Conservation (phyloP, 2,888 invertebrate genomes). For the Mythimna vitellina region DNA sequence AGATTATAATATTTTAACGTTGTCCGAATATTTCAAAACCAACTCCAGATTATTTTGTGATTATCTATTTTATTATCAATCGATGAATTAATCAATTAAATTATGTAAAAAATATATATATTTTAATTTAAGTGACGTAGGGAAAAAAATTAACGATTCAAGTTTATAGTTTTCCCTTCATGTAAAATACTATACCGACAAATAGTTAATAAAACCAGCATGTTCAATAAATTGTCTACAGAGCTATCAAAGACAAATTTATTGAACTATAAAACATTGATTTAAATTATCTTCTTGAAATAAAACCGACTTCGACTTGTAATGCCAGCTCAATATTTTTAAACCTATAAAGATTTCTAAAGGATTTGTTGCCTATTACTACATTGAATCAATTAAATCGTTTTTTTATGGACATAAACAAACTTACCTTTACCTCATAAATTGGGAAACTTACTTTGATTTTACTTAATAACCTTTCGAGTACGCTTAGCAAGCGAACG, state of each 20-base stretch:
- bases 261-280: conserved; percentile 39
- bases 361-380: conserved; percentile 10
- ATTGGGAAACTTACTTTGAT: not conserved
- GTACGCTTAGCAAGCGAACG: too few relatives aligned
- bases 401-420: not conserved
- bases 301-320: conserved; percentile 5
- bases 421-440: not conserved
- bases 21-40: too few relatives aligned
- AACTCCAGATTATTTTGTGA: too few relatives aligned
- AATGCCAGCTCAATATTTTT: conserved; percentile 20
- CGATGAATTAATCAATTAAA: too few relatives aligned
- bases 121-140: too few relatives aligned
- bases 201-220: conserved; percentile 3
- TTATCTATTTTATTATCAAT: not conserved
- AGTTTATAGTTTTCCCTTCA: not conserved
- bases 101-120: too few relatives aligned
- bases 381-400: not conserved
- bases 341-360: conserved; percentile 21
- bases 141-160: not conserved
- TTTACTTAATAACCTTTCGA: too few relatives aligned
- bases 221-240: conserved; percentile 15
- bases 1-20: too few relatives aligned
- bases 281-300: conserved; percentile 18
- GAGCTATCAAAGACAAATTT: conserved; percentile 19
- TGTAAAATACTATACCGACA: not conserved